Evolutionary conservation across 1,140 invertebrate species (phyloP), one percentile per base, ranked within the genome.

Genomic region (Cydia pomonella): DNA sequence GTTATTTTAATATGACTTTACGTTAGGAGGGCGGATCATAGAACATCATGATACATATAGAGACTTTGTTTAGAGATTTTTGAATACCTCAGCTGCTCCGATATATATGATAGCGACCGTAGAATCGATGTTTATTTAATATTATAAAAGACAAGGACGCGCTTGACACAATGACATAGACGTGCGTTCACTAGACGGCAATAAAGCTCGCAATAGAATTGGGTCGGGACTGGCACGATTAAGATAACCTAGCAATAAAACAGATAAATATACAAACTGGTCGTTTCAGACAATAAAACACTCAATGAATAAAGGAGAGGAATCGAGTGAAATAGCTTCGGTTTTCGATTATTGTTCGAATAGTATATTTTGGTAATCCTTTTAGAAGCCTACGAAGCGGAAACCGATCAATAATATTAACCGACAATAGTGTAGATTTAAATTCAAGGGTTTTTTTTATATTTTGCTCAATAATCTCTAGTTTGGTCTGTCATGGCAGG

Each of bases 191-290:
- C 33, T 66, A 66, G 27, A 38, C 16, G 41, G 64, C n/a, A 38
- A 69, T 69, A 69, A 69, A 29, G 64, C 16, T 69, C 18, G 2
- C 64, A 69, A 69, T 38, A 69, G 13, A 69, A 69, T 69, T 69
- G 64, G 16, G 29, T 41, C 29, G 27, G 64, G 29, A 69, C 64
- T 69, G 10, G 29, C 13, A 33, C 64, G 64, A 69, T 69, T 69
- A 69, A 69, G 64, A 69, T 69, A 69, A 69, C 64, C 64, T 69
- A 41, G 64, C 27, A 38, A 69, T 59, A 59, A 59, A 59, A 23
- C 21, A n/a, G 21, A 59, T 59, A 59, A 59, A 59, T 69, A 33
- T 41, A 69, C 33, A 69, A 69, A 69, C 64, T 69, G 27, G 16
- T 59, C 21, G 21, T 59, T n/a, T 59, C 53, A 23, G 53, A 21